Percentiles rank a stretch among this genome's conserved stretches.
Conservation (phyloP, 2,888 invertebrate species). For the Periphyllus acericola region DNA sequence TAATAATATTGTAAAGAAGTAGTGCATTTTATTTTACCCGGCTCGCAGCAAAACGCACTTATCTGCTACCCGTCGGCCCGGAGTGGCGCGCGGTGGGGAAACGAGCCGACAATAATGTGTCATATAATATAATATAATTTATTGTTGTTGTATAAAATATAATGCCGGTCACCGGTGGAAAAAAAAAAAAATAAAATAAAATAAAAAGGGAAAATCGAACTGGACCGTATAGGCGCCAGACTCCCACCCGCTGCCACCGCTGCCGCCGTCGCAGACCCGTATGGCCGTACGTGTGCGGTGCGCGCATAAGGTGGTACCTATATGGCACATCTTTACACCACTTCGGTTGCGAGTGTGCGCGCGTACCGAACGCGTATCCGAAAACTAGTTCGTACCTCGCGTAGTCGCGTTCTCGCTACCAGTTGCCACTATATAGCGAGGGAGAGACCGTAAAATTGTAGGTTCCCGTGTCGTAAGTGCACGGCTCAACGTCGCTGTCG, state of each 20-base stretch:
- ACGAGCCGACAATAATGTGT: constrained; percentile 17
- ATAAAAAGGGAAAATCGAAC: constrained; percentile 56
- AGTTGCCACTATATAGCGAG: neutral
- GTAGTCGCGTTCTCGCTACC: neutral
- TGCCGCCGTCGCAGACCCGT: neutral
- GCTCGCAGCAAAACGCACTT: neutral
- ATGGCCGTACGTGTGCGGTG: neutral
- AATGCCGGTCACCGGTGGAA: neutral
- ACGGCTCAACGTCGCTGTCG: neutral
- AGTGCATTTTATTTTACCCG: neutral
- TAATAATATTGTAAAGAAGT: too few relatives aligned
- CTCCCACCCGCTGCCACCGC: constrained; percentile 10
- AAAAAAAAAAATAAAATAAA: constrained; percentile 21
- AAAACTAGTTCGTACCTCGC: constrained; percentile 23
- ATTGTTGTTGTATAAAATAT: neutral
- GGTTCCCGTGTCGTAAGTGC: too few relatives aligned
- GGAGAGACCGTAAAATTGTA: neutral
- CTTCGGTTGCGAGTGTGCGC: neutral
- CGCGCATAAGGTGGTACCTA: too few relatives aligned
- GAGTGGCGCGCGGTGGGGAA: neutral
- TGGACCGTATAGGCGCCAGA: constrained; percentile 60
- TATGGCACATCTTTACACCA: neutral
- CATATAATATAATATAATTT: neutral
- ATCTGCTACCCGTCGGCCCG: neutral
- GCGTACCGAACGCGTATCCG: constrained; percentile 8